Percentiles rank a stretch among this genome's conserved stretches.
These are phyloP conservation scores for Tholera decimalis DNA, from an alignment of 2,888 invertebrate genomes.

Conservation along the genomic window DNA sequence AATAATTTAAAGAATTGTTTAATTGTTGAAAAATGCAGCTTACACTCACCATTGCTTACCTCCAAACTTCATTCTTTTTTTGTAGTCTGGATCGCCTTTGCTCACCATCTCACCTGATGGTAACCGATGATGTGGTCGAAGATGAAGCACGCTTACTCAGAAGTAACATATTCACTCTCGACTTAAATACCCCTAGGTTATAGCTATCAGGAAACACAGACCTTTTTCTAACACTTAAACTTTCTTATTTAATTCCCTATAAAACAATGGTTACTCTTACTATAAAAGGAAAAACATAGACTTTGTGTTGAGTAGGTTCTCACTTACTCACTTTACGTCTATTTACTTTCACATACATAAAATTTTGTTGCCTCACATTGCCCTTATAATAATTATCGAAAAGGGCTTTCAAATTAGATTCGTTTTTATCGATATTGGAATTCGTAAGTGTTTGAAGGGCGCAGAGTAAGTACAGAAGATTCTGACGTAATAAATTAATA, in stretches of 20 bases:
- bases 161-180: too few relatives aligned
- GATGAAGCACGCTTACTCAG: too few relatives aligned
- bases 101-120: too few relatives aligned
- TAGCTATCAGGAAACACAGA: too few relatives aligned
- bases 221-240: too few relatives aligned
- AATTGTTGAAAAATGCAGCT: too few relatives aligned
- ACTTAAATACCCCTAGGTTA: too few relatives aligned
- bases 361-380: slow-evolving; percentile 37
- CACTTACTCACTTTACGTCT: slow-evolving; percentile 18
- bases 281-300: neutral
- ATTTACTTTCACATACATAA: slow-evolving; percentile 24
- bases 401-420: slow-evolving; percentile 38
- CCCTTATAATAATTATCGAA: slow-evolving; percentile 37
- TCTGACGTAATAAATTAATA: neutral
- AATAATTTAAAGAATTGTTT: too few relatives aligned
- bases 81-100: too few relatives aligned
- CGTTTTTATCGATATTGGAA: slow-evolving; percentile 45
- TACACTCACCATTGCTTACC: too few relatives aligned
- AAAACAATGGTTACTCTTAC: neutral
- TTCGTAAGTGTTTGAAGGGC: slow-evolving; percentile 4
- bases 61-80: too few relatives aligned
- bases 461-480: neutral
- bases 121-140: too few relatives aligned
- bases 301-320: neutral
- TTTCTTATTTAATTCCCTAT: neutral